Base-by-base conservation (phyloP, 2,888 invertebrate genomes). In the Nomada ferruginata region DNA sequence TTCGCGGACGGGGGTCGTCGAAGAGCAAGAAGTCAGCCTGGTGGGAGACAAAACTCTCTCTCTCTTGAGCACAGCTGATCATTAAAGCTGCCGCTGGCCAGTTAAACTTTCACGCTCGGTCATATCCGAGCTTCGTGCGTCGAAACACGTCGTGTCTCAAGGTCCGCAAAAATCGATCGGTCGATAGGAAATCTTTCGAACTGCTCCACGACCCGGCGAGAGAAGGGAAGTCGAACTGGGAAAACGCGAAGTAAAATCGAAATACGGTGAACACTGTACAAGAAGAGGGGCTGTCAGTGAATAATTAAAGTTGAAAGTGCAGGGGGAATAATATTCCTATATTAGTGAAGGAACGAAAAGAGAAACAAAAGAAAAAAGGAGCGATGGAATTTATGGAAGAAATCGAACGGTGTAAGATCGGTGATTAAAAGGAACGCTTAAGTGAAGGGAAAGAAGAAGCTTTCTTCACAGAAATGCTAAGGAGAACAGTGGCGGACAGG, bases 101-200 rank as follows among this genome's bases (percentile, higher is more conserved):
- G 92, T 92, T 90, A 91, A 91, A 93, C 93, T 93, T 93, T 93
- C 93, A 92, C 93, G 91, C 91, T 92, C 89, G 87, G 89, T 84
- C 85, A 91, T 91, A 92, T 90, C 90, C 90, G 88, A 80, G 82
- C 84, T 82, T 85, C 74, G 84, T 82, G 77, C 81, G 83, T 82
- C 76, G 74, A 70, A 70, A 73, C 79, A n/a, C 72, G 66, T 26
- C 61, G 60, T 71, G 79, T 79, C 80, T 82, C 68, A 77, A 80
- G 79, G 72, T 76, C 47, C 60, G 79, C 74, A 59, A 63, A 72
- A 71, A 74, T 60, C 76, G 68, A 71, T 26, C 70, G 63, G 52
- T 64, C 36, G 36, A 7, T 5, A 36, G 36, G 36, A 36, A 36
- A 42, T 7, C 44, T 7, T 11, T 11, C 60, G 13, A 47, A 1